Evolutionary conservation across 2,888 invertebrate species (phyloP), one percentile per base, ranked within the genome.

Genomic region (Habroteleia sp.): DNA sequence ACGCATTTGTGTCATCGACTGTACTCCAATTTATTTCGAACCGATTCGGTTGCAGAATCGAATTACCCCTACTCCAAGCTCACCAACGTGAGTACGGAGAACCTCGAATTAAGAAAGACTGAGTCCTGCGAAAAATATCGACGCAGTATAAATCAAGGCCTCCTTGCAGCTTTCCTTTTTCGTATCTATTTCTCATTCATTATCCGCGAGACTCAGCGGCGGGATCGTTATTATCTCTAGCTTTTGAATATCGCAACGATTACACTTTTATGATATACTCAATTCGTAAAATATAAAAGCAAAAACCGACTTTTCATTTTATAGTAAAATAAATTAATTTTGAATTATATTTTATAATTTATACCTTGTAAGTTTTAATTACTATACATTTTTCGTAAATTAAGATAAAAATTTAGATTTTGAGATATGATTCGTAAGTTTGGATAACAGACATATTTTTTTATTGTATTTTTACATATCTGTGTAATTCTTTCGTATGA

Each of bases 21-120:
- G 81, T 85, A 86, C 83, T 74, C 80, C 83, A 84, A 86, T 87
- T 86, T 83, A 85, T 82, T 84, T 86, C 84, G 80, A 79, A 83
- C 82, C 84, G 85, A 85, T 85, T 85, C 84, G 80, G 79, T 81
- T 72, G 80, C 62, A 80, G 83, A 87, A 87, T 87, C 81, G 84
- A 86, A 85, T 87, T 85, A 87, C 82, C 80, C 78, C 81, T 73
- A 72, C 78, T 44, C 76, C 56, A 35, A 68, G 39, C 41, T 42
- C 42, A 42, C 65, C 41, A 54, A 48, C 58, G 58, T 74, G 78
- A 74, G 71, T 77, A 74, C 72, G 77, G 80, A 77, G 82, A 78
- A 83, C 83, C 83, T 83, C 85, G 84, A 87, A 88, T 88, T 86
- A 87, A 85, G 86, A 87, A 88, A 86, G 83, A 86, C 86, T 85